phyloP scores from a whole-genome alignment of 2,113 vertebrate species.

The Esox niger region DNA sequence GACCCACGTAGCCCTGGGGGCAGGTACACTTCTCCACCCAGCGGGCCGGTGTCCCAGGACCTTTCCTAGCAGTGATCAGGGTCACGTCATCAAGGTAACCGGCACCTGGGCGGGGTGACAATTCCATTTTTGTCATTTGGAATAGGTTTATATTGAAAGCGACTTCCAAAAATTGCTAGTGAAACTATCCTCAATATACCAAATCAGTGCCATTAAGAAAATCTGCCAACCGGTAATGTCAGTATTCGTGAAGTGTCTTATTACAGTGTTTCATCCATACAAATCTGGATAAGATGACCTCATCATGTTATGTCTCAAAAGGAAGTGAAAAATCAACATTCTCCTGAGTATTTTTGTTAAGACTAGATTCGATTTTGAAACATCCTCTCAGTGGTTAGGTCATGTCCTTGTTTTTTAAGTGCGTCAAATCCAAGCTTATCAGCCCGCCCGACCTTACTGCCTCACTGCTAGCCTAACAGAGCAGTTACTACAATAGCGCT shows the following conservation, averaged over 20 bases:
- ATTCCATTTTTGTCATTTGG: too few species aligned
- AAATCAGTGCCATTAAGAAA: too few species aligned
- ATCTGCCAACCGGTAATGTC: neutral
- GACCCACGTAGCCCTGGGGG: conserved; percentile 86
- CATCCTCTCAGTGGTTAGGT: conserved; percentile 5
- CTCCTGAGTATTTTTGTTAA: neutral
- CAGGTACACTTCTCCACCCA: conserved; percentile 96
- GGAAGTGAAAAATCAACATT: neutral
- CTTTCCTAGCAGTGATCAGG: conserved; percentile 78
- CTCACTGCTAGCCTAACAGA: neutral
- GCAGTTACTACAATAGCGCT: too few species aligned
- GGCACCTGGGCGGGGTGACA: conserved; percentile 72
- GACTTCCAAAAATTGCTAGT: too few species aligned
- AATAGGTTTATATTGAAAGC: too few species aligned
- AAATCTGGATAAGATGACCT: neutral
- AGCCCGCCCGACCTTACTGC: neutral
- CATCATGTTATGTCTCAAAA: neutral
- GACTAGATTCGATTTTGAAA: neutral
- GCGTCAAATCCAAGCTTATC: neutral
- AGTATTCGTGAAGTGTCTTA: neutral
- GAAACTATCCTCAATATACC: too few species aligned
- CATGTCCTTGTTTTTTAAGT: neutral
- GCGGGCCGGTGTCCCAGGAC: conserved; percentile 71
- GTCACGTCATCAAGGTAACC: conserved; percentile 88
- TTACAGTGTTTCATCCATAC: neutral